Percentiles rank a stretch among this genome's conserved stretches.
These are phyloP conservation scores for Toxotes jaculatrix DNA, from an alignment of 2,113 vertebrate species.

Conservation along the genomic window DNA sequence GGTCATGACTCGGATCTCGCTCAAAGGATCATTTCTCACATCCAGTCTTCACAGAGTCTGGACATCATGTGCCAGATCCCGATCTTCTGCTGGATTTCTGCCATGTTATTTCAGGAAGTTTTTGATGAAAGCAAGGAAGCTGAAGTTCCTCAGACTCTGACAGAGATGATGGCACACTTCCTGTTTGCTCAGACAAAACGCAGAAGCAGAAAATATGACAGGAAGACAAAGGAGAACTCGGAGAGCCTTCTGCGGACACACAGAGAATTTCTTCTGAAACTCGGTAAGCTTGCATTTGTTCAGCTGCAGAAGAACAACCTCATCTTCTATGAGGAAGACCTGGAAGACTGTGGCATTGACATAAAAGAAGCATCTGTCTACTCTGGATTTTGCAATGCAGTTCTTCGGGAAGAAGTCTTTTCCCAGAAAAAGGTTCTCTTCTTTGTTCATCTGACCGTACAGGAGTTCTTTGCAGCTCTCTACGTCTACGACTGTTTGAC, in stretches of 20 bases:
- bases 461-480: conserved; percentile 77
- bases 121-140: neutral
- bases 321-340: conserved; percentile 70
- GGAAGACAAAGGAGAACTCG: neutral
- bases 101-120: conserved; percentile 57
- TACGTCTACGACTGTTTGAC: conserved; percentile 65
- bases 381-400: conserved; percentile 57
- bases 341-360: conserved; percentile 49
- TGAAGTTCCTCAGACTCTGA: conserved; percentile 63
- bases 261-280: conserved; percentile 61
- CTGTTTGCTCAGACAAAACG: conserved; percentile 49
- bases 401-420: conserved; percentile 38
- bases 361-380: neutral
- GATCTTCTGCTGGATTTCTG: conserved; percentile 73
- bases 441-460: conserved; percentile 73
- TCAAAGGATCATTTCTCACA: conserved; percentile 29
- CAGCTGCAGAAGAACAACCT: conserved; percentile 60
- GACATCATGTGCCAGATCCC: conserved; percentile 74
- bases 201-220: conserved; percentile 46
- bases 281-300: conserved; percentile 70
- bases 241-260: conserved; percentile 6
- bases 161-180: conserved; percentile 71
- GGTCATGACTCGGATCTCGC: accelerated
- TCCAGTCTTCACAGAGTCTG: conserved; percentile 60
- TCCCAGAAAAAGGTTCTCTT: conserved; percentile 55